Base-by-base conservation (phyloP, 2,797 vertebrate genomes). In the Brachymystax lenok region DNA sequence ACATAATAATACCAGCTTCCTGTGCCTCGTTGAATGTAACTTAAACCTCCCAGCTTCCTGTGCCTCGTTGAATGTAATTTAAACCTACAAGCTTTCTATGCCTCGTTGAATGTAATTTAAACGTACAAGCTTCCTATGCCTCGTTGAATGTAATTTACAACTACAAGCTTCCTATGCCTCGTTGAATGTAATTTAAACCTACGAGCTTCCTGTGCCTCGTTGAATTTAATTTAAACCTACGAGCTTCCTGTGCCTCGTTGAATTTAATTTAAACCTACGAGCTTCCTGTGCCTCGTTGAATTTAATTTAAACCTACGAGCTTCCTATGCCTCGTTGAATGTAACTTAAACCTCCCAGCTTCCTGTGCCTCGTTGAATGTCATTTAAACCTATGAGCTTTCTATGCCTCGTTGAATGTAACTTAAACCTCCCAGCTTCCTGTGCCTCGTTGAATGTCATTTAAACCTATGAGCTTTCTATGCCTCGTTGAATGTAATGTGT, bases 101-200 rank as follows among this genome's bases (percentile, higher is more conserved):
- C 35, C 35, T 40, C 7, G 8, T 40, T 83, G 74, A 21, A 76
- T 56, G 69, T 61, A 52, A 71, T n/a, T 72, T 76, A 79, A 73
- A 82, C 52, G 51, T 6, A 27, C 33, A 6, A 6, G 33, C 33
- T 35, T 35, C 33, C 5, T 6, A 6, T 35, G 35, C 8, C 35
- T 40, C 8, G 8, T 40, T 83, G 74, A 21, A 77, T 40, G 69
- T 68, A 52, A 71, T 21, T 72, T 76, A 79, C 72, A 82, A 46
- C 54, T 8, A 21, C 5, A 6, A 6, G 33, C 33, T 7, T 35
- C 33, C 33, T 35, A 6, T 35, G 40, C 40, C 40, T 40, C 8
- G 2, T 40, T 83, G 74, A 21, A 75, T 56, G 69, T 66, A 52
- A 71, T n/a, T 72, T 76, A 79, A 73, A 82, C 52, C 54, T 8